Percentiles rank a stretch among this genome's conserved stretches.
Evolutionary conservation across 2,888 invertebrate genomes (phyloP).

Genomic region (Drosophila tripunctata): DNA sequence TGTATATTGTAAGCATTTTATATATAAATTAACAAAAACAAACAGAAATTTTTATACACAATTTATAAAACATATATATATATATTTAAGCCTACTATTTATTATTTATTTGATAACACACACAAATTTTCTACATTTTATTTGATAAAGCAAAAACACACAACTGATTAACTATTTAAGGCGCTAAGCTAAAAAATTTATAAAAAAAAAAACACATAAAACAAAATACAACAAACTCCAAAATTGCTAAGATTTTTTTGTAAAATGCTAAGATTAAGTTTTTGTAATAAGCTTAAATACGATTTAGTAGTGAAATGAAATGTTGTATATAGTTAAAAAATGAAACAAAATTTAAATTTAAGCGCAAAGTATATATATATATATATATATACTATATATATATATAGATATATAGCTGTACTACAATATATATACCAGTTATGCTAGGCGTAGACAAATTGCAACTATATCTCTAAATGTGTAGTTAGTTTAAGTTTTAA

Average conservation of each 20-base stretch:
- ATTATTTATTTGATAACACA: conserved; percentile 65
- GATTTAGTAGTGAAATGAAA: conserved; percentile 57
- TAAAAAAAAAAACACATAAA: no score
- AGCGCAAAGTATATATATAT: conserved; percentile 38
- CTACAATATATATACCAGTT: conserved; percentile 75
- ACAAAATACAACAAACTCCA: conserved; percentile 39
- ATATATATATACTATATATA: conserved; percentile 33
- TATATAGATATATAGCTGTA: conserved; percentile 36
- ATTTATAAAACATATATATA: background rate
- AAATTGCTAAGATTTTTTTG: conserved; percentile 63
- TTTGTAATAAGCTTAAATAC: conserved; percentile 34
- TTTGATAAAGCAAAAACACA: conserved; percentile 50
- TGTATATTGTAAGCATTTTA: no score
- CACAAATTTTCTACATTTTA: conserved; percentile 67
- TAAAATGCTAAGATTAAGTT: conserved; percentile 32
- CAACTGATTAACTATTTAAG: conserved; percentile 63
- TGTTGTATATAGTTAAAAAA: conserved; percentile 56
- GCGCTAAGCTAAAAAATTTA: no score
- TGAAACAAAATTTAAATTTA: conserved; percentile 28
- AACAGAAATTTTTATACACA: no score
- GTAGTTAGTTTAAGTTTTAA: conserved; percentile 50
- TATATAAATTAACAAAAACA: no score
- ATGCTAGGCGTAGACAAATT: conserved; percentile 77
- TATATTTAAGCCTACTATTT: conserved; percentile 74
- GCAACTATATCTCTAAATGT: conserved; percentile 63